These are phyloP conservation scores for Coryphaenoides rupestris DNA, from an alignment of 2,113 vertebrate genomes.

Conservation along the genomic window DNA sequence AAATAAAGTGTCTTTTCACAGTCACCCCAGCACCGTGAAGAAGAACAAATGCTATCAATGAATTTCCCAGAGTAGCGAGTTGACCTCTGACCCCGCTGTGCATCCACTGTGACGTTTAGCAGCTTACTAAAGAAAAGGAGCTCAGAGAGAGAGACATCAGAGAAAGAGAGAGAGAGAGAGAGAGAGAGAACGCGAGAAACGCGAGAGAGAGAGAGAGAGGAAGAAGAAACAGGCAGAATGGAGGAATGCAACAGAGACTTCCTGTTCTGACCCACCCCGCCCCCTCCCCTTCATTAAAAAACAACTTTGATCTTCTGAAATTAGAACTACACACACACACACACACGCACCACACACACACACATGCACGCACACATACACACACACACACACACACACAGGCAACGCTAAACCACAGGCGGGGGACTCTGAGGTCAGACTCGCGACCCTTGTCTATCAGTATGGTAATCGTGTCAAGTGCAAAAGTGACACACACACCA, in stretches of 20 bases:
- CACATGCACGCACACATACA: not conserved
- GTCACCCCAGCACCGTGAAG: not conserved
- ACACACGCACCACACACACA: not conserved
- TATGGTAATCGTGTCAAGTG: conserved; percentile 63
- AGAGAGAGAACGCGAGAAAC: conserved; percentile 5
- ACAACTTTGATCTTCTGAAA: conserved; percentile 59
- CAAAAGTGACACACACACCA: conserved; percentile 43
- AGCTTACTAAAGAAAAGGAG: conserved; percentile 59
- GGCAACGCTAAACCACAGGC: conserved; percentile 12
- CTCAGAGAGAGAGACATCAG: conserved; percentile 42
- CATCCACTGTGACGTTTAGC: conserved; percentile 63
- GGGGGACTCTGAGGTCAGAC: conserved; percentile 40
- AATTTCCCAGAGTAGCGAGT: conserved; percentile 46
- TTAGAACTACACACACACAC: conserved; percentile 14
- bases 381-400: conserved; percentile 14
- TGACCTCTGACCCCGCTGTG: conserved; percentile 65
- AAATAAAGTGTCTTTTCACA: not conserved
- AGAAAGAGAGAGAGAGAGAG: conserved; percentile 25
- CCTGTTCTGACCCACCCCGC: conserved; percentile 14
- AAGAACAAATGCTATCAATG: not conserved
- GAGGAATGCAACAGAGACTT: conserved; percentile 23
- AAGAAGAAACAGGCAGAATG: conserved; percentile 5
- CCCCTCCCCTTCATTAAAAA: not conserved
- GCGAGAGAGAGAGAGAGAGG: conserved; percentile 12
- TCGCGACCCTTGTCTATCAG: conserved; percentile 38